Evolutionary conservation across 2,797 vertebrate genomes (phyloP), one percentile per base, ranked within the genome.

Genomic region (Pangasius krempfi): DNA sequence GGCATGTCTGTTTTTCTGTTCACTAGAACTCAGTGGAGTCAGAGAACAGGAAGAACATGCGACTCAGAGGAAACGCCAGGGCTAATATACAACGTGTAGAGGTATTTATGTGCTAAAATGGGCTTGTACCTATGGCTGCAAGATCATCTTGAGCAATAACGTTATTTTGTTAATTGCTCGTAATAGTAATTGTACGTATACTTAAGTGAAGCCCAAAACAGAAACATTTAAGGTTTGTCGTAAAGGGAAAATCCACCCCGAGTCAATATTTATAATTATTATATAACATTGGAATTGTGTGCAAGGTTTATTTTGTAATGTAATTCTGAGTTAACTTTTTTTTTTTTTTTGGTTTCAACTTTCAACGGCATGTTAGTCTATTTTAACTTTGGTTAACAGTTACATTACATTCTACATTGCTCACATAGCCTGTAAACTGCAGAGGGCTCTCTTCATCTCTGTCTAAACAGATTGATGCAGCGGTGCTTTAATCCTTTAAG

Each of bases 21-120:
- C 85, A 83, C 80, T 89, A 96, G 95, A 93, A 81, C 5, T 88
- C 93, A n/a, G 86, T 92, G 56, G 91, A 90, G 80, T 95, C 92
- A 27, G 95, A 95, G 73, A 95, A 94, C 88, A 94, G 92, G 89
- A 95, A 92, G 79, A 95, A 95, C 91, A 64, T 60, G 44, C 80
- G 87, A 84, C 12, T 88, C 87, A 92, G 62, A 89, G 92, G 79
- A 85, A 85, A 88, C 56, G 27, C 88, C 89, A 92, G 90, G 89
- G 83, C 50, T 37, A 88, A 84, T 78, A 78, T 91, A 14, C 92
- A 91, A 92, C 10, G 13, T 78, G 56, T 81, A 52, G 54, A 92
- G 89, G 92, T 92, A 56, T 7, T 5, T 80, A 60, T 54, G 20
- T 79, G 3, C 64, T 68, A 20, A 25, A 44, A 18, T 84, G 25